These are phyloP conservation scores for Enteromius fasciolatus DNA, from an alignment of 2,797 vertebrate genomes.

Conservation along the genomic window DNA sequence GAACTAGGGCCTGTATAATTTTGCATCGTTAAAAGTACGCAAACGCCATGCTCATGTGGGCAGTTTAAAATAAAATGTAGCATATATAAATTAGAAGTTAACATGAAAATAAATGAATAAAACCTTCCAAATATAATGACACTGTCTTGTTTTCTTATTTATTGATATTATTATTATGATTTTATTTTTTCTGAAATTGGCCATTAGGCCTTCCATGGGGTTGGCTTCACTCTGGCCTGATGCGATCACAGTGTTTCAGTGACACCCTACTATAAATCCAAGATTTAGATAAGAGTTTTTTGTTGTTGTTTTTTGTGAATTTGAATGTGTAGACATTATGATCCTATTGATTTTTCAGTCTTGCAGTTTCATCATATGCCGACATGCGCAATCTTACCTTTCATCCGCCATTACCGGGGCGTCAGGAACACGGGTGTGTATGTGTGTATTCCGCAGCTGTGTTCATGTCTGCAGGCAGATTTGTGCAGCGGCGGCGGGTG, in stretches of 20 bases:
- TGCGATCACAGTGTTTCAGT: constrained; percentile 14
- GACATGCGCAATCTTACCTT: constrained; percentile 49
- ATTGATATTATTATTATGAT: neutral
- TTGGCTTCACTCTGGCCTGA: neutral
- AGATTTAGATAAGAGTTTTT: neutral
- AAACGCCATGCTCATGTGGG: neutral
- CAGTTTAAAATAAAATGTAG: neutral
- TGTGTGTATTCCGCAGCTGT: neutral
- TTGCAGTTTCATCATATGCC: constrained; percentile 4
- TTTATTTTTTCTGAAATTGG: neutral
- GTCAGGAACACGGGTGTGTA: neutral
- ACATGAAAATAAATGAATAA: neutral
- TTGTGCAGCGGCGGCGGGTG: neutral
- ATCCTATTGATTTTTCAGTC: constrained; percentile 23
- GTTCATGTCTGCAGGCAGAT: constrained; percentile 3
- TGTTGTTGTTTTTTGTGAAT: neutral
- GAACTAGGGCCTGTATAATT: neutral
- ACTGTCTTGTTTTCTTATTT: neutral
- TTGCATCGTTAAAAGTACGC: neutral
- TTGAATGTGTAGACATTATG: neutral
- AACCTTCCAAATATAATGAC: neutral
- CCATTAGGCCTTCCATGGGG: neutral
- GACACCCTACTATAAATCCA: neutral
- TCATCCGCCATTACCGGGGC: constrained; percentile 43
- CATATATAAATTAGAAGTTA: neutral